These are phyloP conservation scores for Amblyornis subalaris DNA, from an alignment of 2,113 vertebrate species.

Conservation along the genomic window DNA sequence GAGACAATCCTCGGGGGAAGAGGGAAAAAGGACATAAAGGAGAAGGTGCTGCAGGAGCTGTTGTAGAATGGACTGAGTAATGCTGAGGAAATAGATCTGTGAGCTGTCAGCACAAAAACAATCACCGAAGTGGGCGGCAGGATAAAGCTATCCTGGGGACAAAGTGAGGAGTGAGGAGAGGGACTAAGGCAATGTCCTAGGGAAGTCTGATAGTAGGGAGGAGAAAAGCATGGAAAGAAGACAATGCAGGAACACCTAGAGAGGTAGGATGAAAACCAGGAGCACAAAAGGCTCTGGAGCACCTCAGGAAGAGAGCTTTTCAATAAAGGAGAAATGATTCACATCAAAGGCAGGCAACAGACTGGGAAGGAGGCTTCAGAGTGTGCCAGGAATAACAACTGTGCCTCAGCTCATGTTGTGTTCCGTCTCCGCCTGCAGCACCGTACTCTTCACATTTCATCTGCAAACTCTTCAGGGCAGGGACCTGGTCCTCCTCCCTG, in stretches of 20 bases:
- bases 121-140: neutral
- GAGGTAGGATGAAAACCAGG: neutral
- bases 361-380: slow-evolving; percentile 23
- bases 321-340: slow-evolving; percentile 1
- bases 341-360: slow-evolving; percentile 38
- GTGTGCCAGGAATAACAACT: slow-evolving; percentile 46
- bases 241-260: neutral
- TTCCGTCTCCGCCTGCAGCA: neutral
- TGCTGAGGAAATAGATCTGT: neutral
- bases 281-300: neutral
- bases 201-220: neutral
- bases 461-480: slow-evolving; percentile 10
- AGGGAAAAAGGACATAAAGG: neutral
- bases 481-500: neutral
- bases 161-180: neutral
- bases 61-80: neutral
- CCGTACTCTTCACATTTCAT: neutral
- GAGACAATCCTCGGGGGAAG: neutral
- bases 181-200: neutral
- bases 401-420: neutral
- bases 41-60: neutral
- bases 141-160: neutral
- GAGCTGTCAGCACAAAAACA: neutral
- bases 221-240: neutral
- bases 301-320: neutral